phyloP scores from a whole-genome alignment of 2,113 vertebrate species.

The Syngnathoides biaculeatus region DNA sequence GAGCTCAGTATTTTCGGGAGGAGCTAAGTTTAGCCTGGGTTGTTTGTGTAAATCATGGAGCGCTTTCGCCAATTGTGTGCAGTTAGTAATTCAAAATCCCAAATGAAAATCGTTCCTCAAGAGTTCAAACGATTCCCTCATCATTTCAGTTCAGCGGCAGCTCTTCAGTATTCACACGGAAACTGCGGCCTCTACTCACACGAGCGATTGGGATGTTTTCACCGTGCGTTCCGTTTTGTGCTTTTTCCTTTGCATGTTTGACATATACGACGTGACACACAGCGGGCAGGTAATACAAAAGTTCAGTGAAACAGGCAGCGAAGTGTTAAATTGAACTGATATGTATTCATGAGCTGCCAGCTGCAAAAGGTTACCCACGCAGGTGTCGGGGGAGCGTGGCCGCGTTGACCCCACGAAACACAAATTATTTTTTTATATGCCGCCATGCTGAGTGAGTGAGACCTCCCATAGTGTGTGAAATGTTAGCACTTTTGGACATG shows the following conservation, averaged over 20 bases:
- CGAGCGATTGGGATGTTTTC: background rate
- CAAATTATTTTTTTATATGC: constrained; percentile 6
- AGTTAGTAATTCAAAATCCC: too few species aligned
- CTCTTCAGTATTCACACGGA: background rate
- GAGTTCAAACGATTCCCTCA: background rate
- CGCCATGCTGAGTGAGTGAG: background rate
- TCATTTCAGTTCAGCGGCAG: background rate
- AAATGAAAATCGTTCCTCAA: too few species aligned
- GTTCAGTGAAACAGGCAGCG: background rate
- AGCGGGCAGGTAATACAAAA: constrained; percentile 1
- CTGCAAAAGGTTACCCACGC: constrained; percentile 5
- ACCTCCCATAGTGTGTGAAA: background rate
- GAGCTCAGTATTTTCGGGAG: too few species aligned
- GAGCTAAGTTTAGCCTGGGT: too few species aligned
- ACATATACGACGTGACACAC: constrained; percentile 2
- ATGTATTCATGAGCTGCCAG: constrained; percentile 7
- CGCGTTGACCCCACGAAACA: background rate
- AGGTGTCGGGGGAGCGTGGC: constrained; percentile 1
- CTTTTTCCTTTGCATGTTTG: background rate
- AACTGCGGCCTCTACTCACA: background rate
- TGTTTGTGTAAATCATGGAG: too few species aligned
- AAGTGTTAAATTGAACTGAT: constrained; percentile 9
- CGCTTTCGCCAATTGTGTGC: too few species aligned
- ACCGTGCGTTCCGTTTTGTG: background rate
- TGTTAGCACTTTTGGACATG: background rate